Base-by-base conservation (phyloP, 2,113 vertebrate species). In the Trogon melanurus region DNA sequence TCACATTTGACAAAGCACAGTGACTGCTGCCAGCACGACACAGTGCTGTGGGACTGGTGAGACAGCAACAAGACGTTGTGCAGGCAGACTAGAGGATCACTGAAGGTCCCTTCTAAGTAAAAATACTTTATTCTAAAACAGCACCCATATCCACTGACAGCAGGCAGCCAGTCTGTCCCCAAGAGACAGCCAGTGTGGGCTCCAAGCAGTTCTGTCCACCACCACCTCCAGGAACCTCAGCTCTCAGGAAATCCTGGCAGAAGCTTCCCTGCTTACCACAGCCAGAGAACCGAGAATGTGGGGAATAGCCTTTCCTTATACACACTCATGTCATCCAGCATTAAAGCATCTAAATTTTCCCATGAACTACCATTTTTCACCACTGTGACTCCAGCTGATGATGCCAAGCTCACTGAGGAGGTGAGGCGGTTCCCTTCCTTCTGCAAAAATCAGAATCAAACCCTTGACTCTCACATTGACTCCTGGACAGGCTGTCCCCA, bases 311-410 rank as follows among this genome's bases (percentile, higher is more conserved):
- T 89, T 67, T 45, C 38, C 78, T 60, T 38, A 30, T n/a, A 57
- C 6, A 10, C 26, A 8, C 9, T 8, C 4, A 6, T 57, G 34
- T n/a, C 27, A 44, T 16, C 30, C 64, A 86, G 36, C 51, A 36
- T 7, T 45, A 50, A 82, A 65, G 41, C 30, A 11, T 25, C 4
- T 19, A 17, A 56, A 38, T 14, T 54, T 6, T 32, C 23, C n/a
- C 11, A 1, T 13, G 13, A 74, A 27, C 12, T 44, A 48, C n/a
- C 36, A 36, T 53, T 64, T 66, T 69, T 84, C 79, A 66, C 41
- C 7, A 4, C 1, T 0, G 20, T 6, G 56, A 27, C 26, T 30
- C 15, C 54, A 80, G n/a, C 3, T 3, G 0, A 53, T 0, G 1
- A 51, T 20, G 41, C 11, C 70, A 51, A 56, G n/a, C 38, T 44